Base-by-base conservation (phyloP, 1,140 invertebrate species). In the Globodera rostochiensis region DNA sequence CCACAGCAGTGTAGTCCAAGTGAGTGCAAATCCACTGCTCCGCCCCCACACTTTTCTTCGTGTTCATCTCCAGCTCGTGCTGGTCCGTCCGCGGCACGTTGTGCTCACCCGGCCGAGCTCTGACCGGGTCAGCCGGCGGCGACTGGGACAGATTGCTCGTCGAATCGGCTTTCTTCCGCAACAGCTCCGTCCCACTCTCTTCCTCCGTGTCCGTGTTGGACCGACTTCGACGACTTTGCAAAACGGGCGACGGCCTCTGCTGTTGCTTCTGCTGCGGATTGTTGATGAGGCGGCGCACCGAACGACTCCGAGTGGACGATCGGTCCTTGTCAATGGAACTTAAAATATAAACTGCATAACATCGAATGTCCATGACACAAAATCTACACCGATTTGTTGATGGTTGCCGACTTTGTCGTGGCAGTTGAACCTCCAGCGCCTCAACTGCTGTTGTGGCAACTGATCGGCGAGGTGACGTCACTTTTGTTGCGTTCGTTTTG, bases 21-120 rank as follows among this genome's bases (percentile, higher is more conserved):
- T 78, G 19, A 15, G 77, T 60, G 47, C 77, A 78, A 36, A 78
- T n/a, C 77, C 77, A 78, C 19, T 64, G 66, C n/a, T 50, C 11
- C 11, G 19, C 67, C 57, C 6, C 67, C 57, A 7, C 13, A 45
- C 21, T 78, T 70, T 21, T 77, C 21, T 46, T 49, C 69, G 21
- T 19, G 36, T 64, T 64, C 5, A 64, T 13, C 57, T 64, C 57
- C 15, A 64, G 19, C 57, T 15, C 11, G 36, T 5, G 6, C 19
- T 15, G 13, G 13, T 19, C 19, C 19, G 19, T 64, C 15, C 15
- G 57, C 15, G 1, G 36, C 36, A 36, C 36, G 36, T 36, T 36
- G 36, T 36, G 36, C 36, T 36, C 57, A 64, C 1, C 13, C 19
- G 57, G 57, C 57, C 57, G 57, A 0, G 70, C 57, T 50, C 50